phyloP scores from a whole-genome alignment of 2,113 vertebrate species.

The Tenebrosternarchus preto region DNA sequence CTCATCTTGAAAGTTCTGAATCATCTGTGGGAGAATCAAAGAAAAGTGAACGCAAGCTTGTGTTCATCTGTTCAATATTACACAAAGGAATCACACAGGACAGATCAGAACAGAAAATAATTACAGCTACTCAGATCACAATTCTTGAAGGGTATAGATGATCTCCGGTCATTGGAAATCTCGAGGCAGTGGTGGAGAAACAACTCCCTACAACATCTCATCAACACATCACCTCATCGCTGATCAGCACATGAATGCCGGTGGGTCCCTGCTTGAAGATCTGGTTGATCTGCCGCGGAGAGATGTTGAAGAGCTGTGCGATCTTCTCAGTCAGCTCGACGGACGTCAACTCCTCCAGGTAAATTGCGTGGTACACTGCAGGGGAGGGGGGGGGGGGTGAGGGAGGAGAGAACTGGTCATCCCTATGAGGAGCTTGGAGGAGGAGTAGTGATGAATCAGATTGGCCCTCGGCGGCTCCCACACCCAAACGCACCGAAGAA shows the following conservation, averaged over 20 bases:
- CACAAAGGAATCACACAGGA: neutral
- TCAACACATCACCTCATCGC: conserved; percentile 87
- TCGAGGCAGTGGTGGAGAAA: too few species aligned
- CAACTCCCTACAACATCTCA: too few species aligned
- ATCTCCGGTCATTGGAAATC: too few species aligned
- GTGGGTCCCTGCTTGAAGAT: conserved; percentile 96
- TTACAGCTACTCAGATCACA: neutral
- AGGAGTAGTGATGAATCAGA: neutral
- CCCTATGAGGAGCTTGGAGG: neutral
- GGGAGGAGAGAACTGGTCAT: neutral
- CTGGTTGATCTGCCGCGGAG: conserved; percentile 90
- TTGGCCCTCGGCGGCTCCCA: neutral
- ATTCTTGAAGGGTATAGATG: too few species aligned
- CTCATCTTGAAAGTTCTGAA: conserved; percentile 97
- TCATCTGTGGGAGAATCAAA: conserved; percentile 79
- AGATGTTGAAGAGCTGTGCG: conserved; percentile 95
- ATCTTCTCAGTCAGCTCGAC: conserved; percentile 90
- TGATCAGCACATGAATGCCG: conserved; percentile 94
- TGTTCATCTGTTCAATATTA: too few species aligned
- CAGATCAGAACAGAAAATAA: neutral
- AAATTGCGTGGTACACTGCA: conserved; percentile 96
- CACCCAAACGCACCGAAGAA: conserved; percentile 79
- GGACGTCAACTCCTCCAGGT: conserved; percentile 89
- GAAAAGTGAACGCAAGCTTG: neutral
- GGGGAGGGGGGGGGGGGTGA: neutral